A percentile compares a stretch with the other conserved stretches of the same genome.
Evolutionary conservation across 2,797 vertebrate species (phyloP).

Genomic region (Cyclura pinguis): DNA sequence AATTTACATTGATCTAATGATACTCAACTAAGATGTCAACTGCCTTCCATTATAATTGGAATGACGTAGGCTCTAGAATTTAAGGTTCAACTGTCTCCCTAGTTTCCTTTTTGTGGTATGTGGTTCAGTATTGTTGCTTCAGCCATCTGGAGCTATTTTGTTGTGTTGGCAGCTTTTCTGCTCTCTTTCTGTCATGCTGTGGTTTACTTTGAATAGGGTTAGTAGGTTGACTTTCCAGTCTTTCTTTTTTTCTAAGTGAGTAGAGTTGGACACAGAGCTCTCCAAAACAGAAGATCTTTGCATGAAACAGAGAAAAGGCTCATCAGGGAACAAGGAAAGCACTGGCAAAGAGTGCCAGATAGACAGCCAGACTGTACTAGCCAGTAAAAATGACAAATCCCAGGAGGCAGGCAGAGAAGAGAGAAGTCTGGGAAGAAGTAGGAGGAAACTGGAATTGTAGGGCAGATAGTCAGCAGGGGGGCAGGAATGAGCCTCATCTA

Average conservation of each 20-base stretch:
- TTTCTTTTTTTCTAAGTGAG: not conserved
- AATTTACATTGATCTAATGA: not conserved
- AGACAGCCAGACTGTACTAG: not conserved
- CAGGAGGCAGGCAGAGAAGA: not conserved
- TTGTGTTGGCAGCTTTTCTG: not conserved
- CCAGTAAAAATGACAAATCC: not conserved
- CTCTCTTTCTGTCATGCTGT: not conserved
- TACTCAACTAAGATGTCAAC: not conserved
- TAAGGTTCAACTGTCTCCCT: not conserved
- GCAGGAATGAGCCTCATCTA: not conserved
- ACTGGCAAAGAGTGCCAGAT: not conserved
- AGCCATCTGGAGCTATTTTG: not conserved
- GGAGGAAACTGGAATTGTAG: not conserved
- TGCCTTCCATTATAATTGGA: not conserved
- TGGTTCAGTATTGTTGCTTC: not conserved
- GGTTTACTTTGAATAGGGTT: conserved; percentile 3
- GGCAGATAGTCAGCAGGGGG: not conserved
- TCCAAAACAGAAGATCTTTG: not conserved
- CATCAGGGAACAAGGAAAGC: not conserved
- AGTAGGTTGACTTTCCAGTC: not conserved
- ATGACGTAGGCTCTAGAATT: not conserved
- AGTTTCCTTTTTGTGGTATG: not conserved
- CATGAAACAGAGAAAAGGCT: not conserved
- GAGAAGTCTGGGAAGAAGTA: not conserved
- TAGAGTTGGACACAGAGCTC: too few relatives aligned